Evolutionary conservation across 1,140 invertebrate genomes (phyloP).

Genomic region (Ceratosolen solmsi): DNA sequence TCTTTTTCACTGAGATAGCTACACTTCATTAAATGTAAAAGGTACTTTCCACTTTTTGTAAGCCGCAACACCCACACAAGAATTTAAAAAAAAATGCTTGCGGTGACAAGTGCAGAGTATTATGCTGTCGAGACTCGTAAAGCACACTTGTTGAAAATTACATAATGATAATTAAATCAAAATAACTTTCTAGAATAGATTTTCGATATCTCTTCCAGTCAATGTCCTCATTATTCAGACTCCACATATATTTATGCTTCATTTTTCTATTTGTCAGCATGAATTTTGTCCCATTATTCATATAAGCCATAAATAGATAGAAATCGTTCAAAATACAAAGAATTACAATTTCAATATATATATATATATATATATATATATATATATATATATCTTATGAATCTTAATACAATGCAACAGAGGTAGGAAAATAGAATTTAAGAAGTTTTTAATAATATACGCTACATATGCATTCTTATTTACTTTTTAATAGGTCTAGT

Average conservation of each 20-base stretch:
- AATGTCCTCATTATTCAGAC: not conserved
- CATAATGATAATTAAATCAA: slow-evolving; percentile 16
- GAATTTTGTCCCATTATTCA: not conserved
- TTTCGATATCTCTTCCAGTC: not conserved
- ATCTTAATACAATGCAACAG: too few relatives aligned
- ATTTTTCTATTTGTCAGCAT: not conserved
- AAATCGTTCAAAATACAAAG: not conserved
- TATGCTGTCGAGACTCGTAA: not conserved
- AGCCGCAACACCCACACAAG: too few relatives aligned
- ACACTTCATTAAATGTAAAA: not conserved
- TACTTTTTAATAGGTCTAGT: too few relatives aligned
- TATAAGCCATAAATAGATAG: not conserved
- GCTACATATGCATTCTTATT: too few relatives aligned
- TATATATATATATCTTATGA: too few relatives aligned
- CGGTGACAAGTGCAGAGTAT: slow-evolving; percentile 11
- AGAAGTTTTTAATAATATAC: too few relatives aligned
- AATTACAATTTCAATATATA: too few relatives aligned
- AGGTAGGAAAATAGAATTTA: too few relatives aligned
- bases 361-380: too few relatives aligned
- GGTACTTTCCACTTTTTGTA: not conserved
- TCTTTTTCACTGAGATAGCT: not conserved
- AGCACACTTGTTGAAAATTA: not conserved
- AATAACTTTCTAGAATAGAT: not conserved
- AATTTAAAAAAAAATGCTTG: not conserved
- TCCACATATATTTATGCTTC: not conserved